These are phyloP conservation scores for Chymomyza caudatula DNA, from an alignment of 2,888 invertebrate species.

Conservation along the genomic window DNA sequence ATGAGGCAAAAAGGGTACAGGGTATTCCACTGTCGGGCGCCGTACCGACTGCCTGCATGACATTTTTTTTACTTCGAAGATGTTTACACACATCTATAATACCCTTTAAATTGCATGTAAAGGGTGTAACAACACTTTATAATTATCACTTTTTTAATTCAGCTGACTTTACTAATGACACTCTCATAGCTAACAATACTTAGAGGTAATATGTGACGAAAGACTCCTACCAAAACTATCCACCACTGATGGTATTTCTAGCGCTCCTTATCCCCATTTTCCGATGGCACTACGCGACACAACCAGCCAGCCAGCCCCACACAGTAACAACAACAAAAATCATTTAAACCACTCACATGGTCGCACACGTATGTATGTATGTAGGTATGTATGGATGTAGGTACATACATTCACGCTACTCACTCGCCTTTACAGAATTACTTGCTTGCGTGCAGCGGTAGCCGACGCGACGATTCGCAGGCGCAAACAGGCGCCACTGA, in stretches of 20 bases:
- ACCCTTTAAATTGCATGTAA: too few species aligned
- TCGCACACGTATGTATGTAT: not conserved
- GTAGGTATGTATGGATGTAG: not conserved
- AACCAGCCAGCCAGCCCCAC: conserved; percentile 28
- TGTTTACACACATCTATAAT: too few species aligned
- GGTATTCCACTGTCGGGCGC: too few species aligned
- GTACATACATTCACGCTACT: conserved; percentile 6
- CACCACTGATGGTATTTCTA: conserved; percentile 54
- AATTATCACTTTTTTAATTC: conserved; percentile 7
- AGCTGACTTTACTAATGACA: conserved; percentile 23
- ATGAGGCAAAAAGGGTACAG: too few species aligned
- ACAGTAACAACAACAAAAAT: conserved; percentile 31
- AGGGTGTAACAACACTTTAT: too few species aligned
- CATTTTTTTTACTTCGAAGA: too few species aligned
- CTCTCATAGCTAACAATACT: conserved; percentile 10
- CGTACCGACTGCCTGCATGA: too few species aligned
- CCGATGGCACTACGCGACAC: conserved; percentile 52
- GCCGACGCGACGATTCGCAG: conserved; percentile 31
- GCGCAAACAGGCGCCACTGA: conserved; percentile 75
- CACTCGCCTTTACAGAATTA: conserved; percentile 22
- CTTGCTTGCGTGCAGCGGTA: conserved; percentile 65
- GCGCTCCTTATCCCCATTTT: conserved; percentile 56
- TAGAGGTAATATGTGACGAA: not conserved
- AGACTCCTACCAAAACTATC: conserved; percentile 8
- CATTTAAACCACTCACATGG: conserved; percentile 46